Evolutionary conservation across 1,140 invertebrate genomes (phyloP), one percentile per base, ranked within the genome.

Genomic region (Anastrepha obliqua): DNA sequence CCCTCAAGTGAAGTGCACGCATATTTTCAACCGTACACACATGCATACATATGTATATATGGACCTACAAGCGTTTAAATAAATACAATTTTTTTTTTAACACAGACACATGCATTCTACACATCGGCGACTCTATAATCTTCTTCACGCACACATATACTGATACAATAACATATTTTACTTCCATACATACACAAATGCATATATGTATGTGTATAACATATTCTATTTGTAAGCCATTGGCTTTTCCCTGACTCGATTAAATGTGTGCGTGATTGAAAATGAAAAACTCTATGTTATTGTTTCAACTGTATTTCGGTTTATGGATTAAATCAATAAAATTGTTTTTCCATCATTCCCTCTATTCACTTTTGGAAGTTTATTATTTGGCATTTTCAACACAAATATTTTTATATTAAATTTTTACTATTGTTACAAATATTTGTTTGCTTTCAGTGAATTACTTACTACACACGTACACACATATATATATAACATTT

Each of bases 191-290:
- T 29, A 62, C 60, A 62, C 60, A 62, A 0, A 39, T 7, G 29
- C 29, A 67, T 13, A 39, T 67, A 29, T 81, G 47, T n/a, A 47
- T 2, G 0, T 81, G 47, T 13, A 62, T 62, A 62, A 17, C 15
- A 62, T 9, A 62, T 62, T 62, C 15, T 62, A 62, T 81, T n/a
- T 74, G 42, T 47, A 42, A 15, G 67, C 67, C 67, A 47, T 3
- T 74, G 42, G 67, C 39, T 74, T 74, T 47, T 15, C 20, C n/a
- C 29, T 67, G 13, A 74, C 67, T 42, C 42, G 39, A 17, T 47
- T 74, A 74, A 74, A 74, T 74, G 67, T 74, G 67, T 74, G 67
- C 39, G 67, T 47, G 67, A 74, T 74, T 74, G 67, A 74, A 74
- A 74, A 74, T 74, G 67, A 74, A 74, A 74, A 74, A 74, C 67